Percentiles rank a stretch among this genome's conserved stretches.
Conservation (phyloP, 2,113 vertebrate genomes). For the Pedionomus torquatus region DNA sequence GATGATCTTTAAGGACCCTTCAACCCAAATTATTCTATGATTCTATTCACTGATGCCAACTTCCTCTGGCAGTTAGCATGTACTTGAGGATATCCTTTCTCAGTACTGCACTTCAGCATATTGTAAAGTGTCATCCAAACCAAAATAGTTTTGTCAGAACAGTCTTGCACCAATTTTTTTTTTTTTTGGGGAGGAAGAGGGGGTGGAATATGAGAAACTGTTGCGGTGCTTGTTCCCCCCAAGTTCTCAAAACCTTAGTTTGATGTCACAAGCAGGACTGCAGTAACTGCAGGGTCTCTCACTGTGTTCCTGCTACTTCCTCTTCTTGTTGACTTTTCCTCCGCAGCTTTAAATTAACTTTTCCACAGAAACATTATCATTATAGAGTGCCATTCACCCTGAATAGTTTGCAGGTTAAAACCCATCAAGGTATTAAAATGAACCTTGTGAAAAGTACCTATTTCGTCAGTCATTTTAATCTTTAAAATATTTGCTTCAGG, state of each 20-base stretch:
- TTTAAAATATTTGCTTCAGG: slow-evolving; percentile 42
- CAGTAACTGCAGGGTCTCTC: neutral
- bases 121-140: neutral
- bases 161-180: neutral
- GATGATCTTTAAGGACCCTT: too few relatives aligned
- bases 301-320: neutral
- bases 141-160: neutral
- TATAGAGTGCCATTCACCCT: neutral
- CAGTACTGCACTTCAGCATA: accelerated
- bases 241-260: slow-evolving; percentile 9
- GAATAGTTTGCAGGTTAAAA: slow-evolving; percentile 35
- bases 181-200: too few relatives aligned
- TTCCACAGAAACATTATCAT: slow-evolving; percentile 13
- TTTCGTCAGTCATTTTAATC: slow-evolving; percentile 56
- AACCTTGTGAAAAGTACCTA: slow-evolving; percentile 8
- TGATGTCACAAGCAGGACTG: neutral
- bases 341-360: neutral
- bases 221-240: neutral
- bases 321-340: slow-evolving; percentile 21
- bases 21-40: too few relatives aligned
- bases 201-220: neutral
- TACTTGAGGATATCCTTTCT: neutral
- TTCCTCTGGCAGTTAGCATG: accelerated
- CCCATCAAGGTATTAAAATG: slow-evolving; percentile 12
- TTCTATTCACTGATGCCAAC: neutral